Evolutionary conservation across 2,113 vertebrate species (phyloP).

Genomic region (Cebus imitator): DNA sequence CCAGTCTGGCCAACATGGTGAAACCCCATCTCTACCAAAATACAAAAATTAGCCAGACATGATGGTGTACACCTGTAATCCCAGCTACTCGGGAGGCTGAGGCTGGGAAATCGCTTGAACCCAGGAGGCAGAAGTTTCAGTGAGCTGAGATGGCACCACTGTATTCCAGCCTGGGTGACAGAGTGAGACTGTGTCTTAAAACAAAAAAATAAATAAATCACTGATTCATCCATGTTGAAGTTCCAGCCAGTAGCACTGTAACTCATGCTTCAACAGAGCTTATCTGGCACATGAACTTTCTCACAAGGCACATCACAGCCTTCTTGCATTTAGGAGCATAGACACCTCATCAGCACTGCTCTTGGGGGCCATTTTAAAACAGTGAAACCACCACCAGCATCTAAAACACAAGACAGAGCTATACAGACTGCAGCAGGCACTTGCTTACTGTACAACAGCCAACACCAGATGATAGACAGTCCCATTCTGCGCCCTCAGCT

Average conservation of each 20-base stretch:
- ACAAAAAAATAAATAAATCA: too few species aligned
- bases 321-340: background rate
- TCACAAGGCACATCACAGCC: background rate
- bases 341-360: background rate
- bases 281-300: fast-evolving
- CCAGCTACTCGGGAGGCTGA: too few species aligned
- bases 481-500: background rate
- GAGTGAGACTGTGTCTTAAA: too few species aligned
- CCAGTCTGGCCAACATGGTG: too few species aligned
- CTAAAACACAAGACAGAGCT: background rate
- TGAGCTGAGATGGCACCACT: too few species aligned
- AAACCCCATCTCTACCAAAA: too few species aligned
- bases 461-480: background rate
- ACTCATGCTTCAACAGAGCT: background rate
- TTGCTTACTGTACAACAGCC: background rate
- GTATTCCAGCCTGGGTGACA: too few species aligned
- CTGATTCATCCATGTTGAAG: background rate
- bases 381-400: background rate
- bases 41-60: too few species aligned
- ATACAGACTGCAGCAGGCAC: background rate
- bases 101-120: too few species aligned
- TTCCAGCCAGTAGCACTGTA: background rate
- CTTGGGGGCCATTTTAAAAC: background rate
- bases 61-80: too few species aligned
- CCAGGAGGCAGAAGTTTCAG: too few species aligned